Conservation (phyloP, 2,113 vertebrate genomes). For the Panthera uncia region DNA sequence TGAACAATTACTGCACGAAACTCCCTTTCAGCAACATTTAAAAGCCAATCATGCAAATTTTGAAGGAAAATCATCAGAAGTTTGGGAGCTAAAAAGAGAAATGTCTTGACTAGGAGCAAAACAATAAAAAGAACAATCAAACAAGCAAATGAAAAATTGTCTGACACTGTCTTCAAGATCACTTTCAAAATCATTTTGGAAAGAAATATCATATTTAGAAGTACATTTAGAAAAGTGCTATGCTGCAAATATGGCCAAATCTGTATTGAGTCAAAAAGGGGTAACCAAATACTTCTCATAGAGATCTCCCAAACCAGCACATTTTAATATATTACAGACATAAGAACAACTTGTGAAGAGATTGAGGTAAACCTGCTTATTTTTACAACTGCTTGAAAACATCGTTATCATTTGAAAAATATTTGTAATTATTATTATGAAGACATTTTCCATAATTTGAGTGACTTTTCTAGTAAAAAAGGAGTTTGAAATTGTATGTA, state of each 20-base stretch:
- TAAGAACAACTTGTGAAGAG: not conserved
- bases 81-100: conserved; percentile 55
- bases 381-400: not conserved
- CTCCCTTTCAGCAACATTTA: conserved; percentile 48
- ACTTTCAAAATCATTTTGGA: conserved; percentile 36
- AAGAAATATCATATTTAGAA: conserved; percentile 11
- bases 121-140: conserved; percentile 40
- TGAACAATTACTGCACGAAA: conserved; percentile 46
- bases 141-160: conserved; percentile 60
- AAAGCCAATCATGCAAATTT: conserved; percentile 64
- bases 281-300: not conserved
- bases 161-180: conserved; percentile 48
- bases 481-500: not conserved
- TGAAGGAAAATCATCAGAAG: conserved; percentile 40
- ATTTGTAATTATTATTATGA: not conserved
- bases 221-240: not conserved
- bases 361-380: not conserved
- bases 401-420: not conserved
- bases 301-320: not conserved
- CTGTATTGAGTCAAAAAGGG: not conserved
- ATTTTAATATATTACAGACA: not conserved
- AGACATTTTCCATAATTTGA: not conserved
- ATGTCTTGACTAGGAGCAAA: conserved; percentile 43
- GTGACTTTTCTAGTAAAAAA: not conserved
- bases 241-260: not conserved